These are phyloP conservation scores for Falco naumanni DNA, from an alignment of 2,797 vertebrate species.

Conservation along the genomic window DNA sequence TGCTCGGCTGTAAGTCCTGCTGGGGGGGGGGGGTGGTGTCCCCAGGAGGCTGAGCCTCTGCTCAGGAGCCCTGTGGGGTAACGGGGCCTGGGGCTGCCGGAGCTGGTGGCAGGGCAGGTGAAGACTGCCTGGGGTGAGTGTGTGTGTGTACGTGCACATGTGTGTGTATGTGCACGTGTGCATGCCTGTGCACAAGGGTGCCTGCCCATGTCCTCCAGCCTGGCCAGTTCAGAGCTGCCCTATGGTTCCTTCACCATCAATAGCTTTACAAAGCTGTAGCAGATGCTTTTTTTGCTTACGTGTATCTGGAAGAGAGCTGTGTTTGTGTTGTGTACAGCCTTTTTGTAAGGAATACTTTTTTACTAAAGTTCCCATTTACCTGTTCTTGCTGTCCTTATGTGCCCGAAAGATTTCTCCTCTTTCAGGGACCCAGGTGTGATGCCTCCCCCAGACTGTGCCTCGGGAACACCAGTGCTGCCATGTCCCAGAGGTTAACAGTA, in stretches of 20 bases:
- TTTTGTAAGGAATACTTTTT: background rate
- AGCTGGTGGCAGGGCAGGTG: background rate
- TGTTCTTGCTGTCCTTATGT: background rate
- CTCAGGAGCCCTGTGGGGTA: background rate
- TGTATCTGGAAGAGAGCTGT: accelerated
- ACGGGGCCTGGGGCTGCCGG: background rate
- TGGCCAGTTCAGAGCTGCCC: background rate
- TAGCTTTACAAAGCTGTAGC: background rate
- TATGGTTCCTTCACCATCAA: background rate
- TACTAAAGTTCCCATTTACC: background rate
- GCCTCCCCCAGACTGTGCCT: background rate
- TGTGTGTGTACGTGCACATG: too few species aligned
- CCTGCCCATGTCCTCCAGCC: background rate
- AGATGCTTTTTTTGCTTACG: background rate
- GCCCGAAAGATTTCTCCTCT: background rate
- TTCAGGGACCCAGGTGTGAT: accelerated
- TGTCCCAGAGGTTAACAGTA: background rate
- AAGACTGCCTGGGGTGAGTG: background rate
- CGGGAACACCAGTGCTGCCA: background rate
- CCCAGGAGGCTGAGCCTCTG: background rate
- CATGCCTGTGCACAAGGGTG: background rate
- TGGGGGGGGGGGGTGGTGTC: too few species aligned
- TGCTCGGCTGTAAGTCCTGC: background rate
- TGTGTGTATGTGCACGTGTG: accelerated
- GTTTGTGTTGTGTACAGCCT: background rate